Evolutionary conservation across 2,113 vertebrate species (phyloP), one percentile per base, ranked within the genome.

Genomic region (Melanerpes aurifrons): DNA sequence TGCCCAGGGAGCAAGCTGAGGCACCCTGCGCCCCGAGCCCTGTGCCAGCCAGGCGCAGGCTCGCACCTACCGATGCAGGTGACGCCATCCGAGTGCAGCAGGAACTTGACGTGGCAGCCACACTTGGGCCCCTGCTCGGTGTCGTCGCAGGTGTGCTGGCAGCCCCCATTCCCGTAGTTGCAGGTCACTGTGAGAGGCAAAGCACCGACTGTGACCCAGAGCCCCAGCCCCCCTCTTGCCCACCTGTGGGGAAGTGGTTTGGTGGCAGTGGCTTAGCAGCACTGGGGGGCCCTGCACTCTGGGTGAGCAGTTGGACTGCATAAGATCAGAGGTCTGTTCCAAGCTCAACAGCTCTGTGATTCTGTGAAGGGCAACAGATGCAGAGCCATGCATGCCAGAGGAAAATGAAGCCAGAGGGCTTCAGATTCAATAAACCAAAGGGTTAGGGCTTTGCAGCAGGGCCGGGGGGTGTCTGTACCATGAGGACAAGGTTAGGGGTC

Each of bases 151-250:
- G 99, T 99, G 97, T 99, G 99, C 95, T 99, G 99, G 97, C 99
- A 99, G 56, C 99, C 99, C 7, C 99, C 99, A 2, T 99, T 99
- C 8, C 99, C 99, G 2, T 99, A 99, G 98, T 99, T 99, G 97
- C 99, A 99, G 3, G 99, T 99, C 98, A 99, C 99, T 99, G 95
- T 19, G 67, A 90, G 89, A 96, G 64, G 89, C 79, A 93, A 76
- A 92, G 69, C 68, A 80, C 6, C 10, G 0, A 40, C 28, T 1
- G 11, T 92, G 69, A 95, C 25, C 29, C 3, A 0, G 1, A 32
- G 47, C 6, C 74, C 35, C 69, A 15, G 53, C 10, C 67, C 66
- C 7, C 20, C 32, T 32, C 54, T 14, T 58, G 50, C 72, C 69
- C 16, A 3, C 50, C 50, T 24, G 50, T 53, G 50, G 50, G 48